phyloP scores from a whole-genome alignment of 2,113 vertebrate species.

The Tapirus terrestris region DNA sequence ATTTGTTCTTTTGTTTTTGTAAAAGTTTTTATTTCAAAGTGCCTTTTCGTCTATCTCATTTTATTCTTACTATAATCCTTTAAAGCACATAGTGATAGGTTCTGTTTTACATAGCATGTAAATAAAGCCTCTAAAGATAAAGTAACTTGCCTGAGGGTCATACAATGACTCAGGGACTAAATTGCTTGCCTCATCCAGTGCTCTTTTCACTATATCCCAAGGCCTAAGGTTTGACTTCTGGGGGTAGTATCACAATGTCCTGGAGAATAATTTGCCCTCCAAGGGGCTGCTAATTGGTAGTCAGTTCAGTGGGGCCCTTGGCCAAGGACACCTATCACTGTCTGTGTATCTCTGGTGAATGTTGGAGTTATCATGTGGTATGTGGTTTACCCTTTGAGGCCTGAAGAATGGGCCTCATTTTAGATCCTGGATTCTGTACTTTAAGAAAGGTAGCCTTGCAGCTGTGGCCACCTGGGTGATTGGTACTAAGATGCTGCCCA shows the following conservation, averaged over 20 bases:
- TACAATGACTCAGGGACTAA: neutral
- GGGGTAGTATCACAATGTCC: neutral
- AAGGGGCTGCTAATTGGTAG: neutral
- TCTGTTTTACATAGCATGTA: neutral
- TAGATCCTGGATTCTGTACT: neutral
- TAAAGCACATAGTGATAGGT: neutral
- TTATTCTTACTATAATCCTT: neutral
- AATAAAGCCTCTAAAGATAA: conserved; percentile 12
- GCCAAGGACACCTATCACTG: neutral
- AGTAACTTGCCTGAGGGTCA: neutral
- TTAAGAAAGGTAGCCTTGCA: neutral
- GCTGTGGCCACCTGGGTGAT: neutral
- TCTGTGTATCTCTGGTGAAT: neutral
- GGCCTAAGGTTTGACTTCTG: neutral
- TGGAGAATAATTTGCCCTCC: neutral
- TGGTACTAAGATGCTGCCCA: neutral
- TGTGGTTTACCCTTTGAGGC: neutral
- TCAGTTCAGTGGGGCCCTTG: neutral
- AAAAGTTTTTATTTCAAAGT: neutral
- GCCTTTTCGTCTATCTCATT: neutral
- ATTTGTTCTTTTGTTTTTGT: conserved; percentile 33
- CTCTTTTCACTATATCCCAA: neutral
- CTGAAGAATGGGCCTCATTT: neutral
- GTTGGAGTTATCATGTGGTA: neutral
- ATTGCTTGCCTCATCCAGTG: neutral